Percentiles rank a stretch among this genome's conserved stretches.
These are phyloP conservation scores for Brachionus angularis DNA, from an alignment of 1,140 invertebrate species.

Conservation along the genomic window DNA sequence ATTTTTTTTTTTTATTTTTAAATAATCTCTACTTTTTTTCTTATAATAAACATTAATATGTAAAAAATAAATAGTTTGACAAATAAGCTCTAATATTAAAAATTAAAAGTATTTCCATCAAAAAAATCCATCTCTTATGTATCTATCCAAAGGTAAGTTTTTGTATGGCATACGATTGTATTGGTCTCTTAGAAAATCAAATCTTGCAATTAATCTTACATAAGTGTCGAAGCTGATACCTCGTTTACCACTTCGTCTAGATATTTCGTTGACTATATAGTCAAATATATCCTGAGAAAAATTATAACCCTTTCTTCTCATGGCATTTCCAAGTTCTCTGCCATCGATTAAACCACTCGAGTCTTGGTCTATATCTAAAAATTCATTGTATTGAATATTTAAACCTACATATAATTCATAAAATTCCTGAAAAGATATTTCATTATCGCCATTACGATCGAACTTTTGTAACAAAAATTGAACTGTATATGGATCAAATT, in stretches of 20 bases:
- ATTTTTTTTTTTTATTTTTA: no score
- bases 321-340: conserved; percentile 1
- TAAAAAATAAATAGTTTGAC: neutral
- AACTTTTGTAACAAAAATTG: conserved; percentile 33
- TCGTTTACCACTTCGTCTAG: conserved; percentile 36
- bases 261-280: conserved; percentile 20
- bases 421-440: conserved; percentile 32
- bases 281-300: conserved; percentile 16
- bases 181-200: conserved; percentile 7
- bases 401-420: conserved; percentile 6
- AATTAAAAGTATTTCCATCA: neutral
- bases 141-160: conserved; percentile 21
- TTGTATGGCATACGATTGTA: conserved; percentile 30
- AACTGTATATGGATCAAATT: conserved; percentile 40
- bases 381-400: conserved; percentile 40
- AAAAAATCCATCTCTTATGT: conserved; percentile 25
- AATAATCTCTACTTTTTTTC: no score
- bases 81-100: neutral
- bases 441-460: conserved; percentile 9
- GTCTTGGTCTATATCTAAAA: conserved; percentile 38
- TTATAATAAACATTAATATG: neutral
- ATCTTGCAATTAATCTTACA: conserved; percentile 1
- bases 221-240: conserved; percentile 38
- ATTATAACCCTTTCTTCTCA: neutral
- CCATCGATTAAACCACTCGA: conserved; percentile 38